Conservation (phyloP, 2,888 invertebrate species). For the Drosophila cyrtoloma region DNA sequence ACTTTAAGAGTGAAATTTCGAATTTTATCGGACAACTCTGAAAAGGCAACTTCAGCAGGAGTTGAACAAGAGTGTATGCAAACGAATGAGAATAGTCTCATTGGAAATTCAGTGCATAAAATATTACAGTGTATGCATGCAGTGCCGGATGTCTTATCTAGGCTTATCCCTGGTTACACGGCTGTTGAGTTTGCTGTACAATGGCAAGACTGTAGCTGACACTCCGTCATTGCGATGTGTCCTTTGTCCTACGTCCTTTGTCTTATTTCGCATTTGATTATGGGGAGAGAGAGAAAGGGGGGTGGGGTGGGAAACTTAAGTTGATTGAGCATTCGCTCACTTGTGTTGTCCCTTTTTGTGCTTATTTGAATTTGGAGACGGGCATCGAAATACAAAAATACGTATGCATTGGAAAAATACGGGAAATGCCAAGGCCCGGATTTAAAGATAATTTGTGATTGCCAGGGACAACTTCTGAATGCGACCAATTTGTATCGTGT, state of each 20-base stretch:
- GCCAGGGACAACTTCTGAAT: slow-evolving; percentile 42
- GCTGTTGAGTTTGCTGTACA: slow-evolving; percentile 35
- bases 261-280: slow-evolving; percentile 68
- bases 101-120: slow-evolving; percentile 9
- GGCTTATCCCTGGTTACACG: slow-evolving; percentile 34
- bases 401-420: slow-evolving; percentile 28
- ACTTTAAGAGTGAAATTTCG: not conserved
- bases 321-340: slow-evolving; percentile 72
- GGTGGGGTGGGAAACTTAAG: not conserved
- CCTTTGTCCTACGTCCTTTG: slow-evolving; percentile 41
- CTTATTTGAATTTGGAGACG: slow-evolving; percentile 63
- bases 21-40: not conserved
- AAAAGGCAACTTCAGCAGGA: not conserved
- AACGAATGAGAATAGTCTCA: not conserved
- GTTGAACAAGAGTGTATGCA: slow-evolving; percentile 9
- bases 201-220: slow-evolving; percentile 47
- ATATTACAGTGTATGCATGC: slow-evolving; percentile 20
- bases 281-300: not conserved
- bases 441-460: slow-evolving; percentile 57
- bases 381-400: slow-evolving; percentile 53
- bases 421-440: slow-evolving; percentile 28
- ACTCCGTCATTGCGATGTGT: slow-evolving; percentile 37
- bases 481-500: slow-evolving; percentile 56
- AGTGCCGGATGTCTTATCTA: slow-evolving; percentile 41
- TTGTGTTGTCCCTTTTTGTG: slow-evolving; percentile 29